Evolutionary conservation across 2,888 invertebrate genomes (phyloP).

Genomic region (Volucella inflata): DNA sequence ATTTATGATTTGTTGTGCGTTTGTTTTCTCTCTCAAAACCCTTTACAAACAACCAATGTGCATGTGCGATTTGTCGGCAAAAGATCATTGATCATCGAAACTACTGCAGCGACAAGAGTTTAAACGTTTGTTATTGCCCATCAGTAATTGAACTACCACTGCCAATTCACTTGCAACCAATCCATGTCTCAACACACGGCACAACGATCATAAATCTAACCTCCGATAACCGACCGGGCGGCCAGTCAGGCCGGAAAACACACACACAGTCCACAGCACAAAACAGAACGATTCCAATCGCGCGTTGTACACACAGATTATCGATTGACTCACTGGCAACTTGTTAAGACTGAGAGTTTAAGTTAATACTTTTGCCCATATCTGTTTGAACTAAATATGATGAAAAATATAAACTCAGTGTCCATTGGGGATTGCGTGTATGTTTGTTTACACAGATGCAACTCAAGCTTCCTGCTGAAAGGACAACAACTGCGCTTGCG

Average conservation of each 20-base stretch:
- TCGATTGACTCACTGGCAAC: slow-evolving; percentile 57
- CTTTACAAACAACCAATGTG: slow-evolving; percentile 33
- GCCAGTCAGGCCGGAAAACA: background rate
- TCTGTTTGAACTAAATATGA: slow-evolving; percentile 72
- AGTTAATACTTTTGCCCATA: slow-evolving; percentile 46
- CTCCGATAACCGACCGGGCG: slow-evolving; percentile 35
- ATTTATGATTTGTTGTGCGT: slow-evolving; percentile 65
- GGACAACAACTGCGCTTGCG: slow-evolving; percentile 4
- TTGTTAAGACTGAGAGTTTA: slow-evolving; percentile 19
- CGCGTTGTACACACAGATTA: slow-evolving; percentile 40
- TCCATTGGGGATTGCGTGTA: slow-evolving; percentile 70
- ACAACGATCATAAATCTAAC: slow-evolving; percentile 68
- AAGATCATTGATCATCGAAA: slow-evolving; percentile 70
- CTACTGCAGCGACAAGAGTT: slow-evolving; percentile 63
- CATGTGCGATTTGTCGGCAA: slow-evolving; percentile 50
- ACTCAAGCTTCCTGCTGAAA: slow-evolving; percentile 32
- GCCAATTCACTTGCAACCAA: slow-evolving; percentile 24
- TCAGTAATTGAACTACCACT: slow-evolving; percentile 57
- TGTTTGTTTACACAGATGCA: slow-evolving; percentile 62
- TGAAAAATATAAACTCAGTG: slow-evolving; percentile 57
- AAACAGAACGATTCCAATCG: background rate
- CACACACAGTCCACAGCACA: no score
- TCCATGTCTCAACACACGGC: slow-evolving; percentile 32
- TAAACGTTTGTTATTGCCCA: slow-evolving; percentile 69
- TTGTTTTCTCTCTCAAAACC: slow-evolving; percentile 55